These are phyloP conservation scores for Archivesica marissinica DNA, from an alignment of 1,140 invertebrate species.

Conservation along the genomic window DNA sequence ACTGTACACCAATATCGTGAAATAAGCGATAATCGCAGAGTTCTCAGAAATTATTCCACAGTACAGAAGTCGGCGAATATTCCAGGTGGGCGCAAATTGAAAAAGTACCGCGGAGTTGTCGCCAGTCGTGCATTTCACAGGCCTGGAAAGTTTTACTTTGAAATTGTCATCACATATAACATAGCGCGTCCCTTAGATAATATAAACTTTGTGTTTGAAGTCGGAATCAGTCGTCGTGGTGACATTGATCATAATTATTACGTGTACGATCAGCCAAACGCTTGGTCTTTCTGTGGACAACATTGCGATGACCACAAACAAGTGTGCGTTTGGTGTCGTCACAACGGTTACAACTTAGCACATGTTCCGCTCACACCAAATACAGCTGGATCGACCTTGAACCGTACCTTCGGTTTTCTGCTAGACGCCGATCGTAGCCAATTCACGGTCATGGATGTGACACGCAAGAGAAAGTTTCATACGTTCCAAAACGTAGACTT, in stretches of 20 bases:
- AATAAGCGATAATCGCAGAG: slow-evolving; percentile 59
- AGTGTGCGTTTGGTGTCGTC: slow-evolving; percentile 68
- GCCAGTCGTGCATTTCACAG: slow-evolving; percentile 59
- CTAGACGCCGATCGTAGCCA: slow-evolving; percentile 62
- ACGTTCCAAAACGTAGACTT: slow-evolving; percentile 61
- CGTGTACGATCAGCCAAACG: slow-evolving; percentile 67
- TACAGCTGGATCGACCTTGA: slow-evolving; percentile 46
- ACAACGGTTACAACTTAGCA: slow-evolving; percentile 61
- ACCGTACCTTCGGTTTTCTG: slow-evolving; percentile 64
- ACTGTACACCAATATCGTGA: slow-evolving; percentile 70
- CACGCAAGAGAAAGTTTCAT: slow-evolving; percentile 55
- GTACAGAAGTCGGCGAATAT: slow-evolving; percentile 43
- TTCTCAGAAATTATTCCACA: slow-evolving; percentile 60
- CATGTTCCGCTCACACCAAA: slow-evolving; percentile 58
- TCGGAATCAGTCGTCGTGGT: slow-evolving; percentile 63
- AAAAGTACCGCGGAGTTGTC: slow-evolving; percentile 66
- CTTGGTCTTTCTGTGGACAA: slow-evolving; percentile 70
- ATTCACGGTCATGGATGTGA: slow-evolving; percentile 62
- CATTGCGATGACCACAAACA: slow-evolving; percentile 70
- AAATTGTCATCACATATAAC: slow-evolving; percentile 57
- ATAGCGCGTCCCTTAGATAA: slow-evolving; percentile 66
- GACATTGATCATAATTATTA: slow-evolving; percentile 69
- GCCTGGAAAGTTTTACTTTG: slow-evolving; percentile 69
- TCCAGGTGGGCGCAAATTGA: slow-evolving; percentile 41
- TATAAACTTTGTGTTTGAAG: slow-evolving; percentile 69